phyloP scores from a whole-genome alignment of 2,797 vertebrate genomes.

The Triplophysa yarkandensis region DNA sequence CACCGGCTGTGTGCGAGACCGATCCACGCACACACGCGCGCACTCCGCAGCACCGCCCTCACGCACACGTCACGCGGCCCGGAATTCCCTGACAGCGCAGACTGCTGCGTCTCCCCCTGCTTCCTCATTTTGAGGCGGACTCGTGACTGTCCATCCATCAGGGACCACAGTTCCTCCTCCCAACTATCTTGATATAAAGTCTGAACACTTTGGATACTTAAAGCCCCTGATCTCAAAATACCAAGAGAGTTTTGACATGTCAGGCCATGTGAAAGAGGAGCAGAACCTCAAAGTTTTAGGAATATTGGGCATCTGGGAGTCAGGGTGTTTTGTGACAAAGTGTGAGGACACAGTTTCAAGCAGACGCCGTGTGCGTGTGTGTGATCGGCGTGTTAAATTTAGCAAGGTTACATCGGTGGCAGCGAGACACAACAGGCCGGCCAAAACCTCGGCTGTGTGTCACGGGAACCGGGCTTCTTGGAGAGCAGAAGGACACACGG shows the following conservation, averaged over 20 bases:
- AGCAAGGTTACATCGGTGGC: slow-evolving; percentile 69
- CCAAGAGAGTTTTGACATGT: slow-evolving; percentile 11
- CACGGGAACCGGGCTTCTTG: slow-evolving; percentile 67
- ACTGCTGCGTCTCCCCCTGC: slow-evolving; percentile 41
- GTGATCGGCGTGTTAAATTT: slow-evolving; percentile 67
- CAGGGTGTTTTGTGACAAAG: slow-evolving; percentile 31
- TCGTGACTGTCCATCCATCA: slow-evolving; percentile 61
- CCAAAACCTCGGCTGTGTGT: slow-evolving; percentile 65
- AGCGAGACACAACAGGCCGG: slow-evolving; percentile 62
- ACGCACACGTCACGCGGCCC: slow-evolving; percentile 72
- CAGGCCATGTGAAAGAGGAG: too few relatives aligned
- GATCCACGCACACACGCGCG: slow-evolving; percentile 12
- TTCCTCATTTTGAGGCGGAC: slow-evolving; percentile 43
- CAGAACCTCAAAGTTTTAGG: too few relatives aligned
- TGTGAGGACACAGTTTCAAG: slow-evolving; percentile 58
- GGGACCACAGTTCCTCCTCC: slow-evolving; percentile 56
- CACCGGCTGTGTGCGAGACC: slow-evolving; percentile 15
- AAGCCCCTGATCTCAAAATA: too few relatives aligned
- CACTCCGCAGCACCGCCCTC: slow-evolving; percentile 3
- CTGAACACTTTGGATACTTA: slow-evolving; percentile 38
- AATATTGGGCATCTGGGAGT: slow-evolving; percentile 5
- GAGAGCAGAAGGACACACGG: slow-evolving; percentile 55
- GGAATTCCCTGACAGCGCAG: slow-evolving; percentile 80
- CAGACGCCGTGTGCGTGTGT: slow-evolving; percentile 56
- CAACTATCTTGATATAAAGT: slow-evolving; percentile 62